Percentiles rank a stretch among this genome's conserved stretches.
Evolutionary conservation across 2,888 invertebrate genomes (phyloP).

Genomic region (Pachycephus smyrnensis): DNA sequence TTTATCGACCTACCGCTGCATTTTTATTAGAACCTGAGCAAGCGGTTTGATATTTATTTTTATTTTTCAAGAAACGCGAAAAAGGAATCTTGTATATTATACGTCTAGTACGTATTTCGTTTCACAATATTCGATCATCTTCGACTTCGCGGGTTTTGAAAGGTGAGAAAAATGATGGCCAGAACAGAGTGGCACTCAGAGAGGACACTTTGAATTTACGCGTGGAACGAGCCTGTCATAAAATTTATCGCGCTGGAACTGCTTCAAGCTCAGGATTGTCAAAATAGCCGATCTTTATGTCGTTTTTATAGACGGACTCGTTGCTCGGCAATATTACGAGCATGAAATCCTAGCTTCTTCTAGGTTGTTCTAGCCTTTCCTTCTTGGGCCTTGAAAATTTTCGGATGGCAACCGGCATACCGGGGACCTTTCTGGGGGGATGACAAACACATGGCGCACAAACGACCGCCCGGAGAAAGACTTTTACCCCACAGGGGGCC

Average conservation of each 20-base stretch:
- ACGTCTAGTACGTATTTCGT: not conserved
- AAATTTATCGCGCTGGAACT: conserved; percentile 57
- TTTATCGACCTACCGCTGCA: conserved; percentile 23
- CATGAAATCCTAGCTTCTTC: conserved; percentile 56
- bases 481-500: conserved; percentile 60
- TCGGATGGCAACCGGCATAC: conserved; percentile 6
- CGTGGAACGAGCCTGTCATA: conserved; percentile 48
- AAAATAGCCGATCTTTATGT: conserved; percentile 66
- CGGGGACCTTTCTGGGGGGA: conserved; percentile 21
- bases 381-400: conserved; percentile 29
- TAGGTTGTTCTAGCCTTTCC: conserved; percentile 22
- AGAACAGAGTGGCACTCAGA: not conserved
- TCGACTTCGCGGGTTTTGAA: not conserved
- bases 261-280: conserved; percentile 51
- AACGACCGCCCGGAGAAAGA: conserved; percentile 55
- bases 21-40: not conserved
- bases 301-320: conserved; percentile 56
- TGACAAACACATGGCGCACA: conserved; percentile 62
- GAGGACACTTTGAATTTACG: conserved; percentile 33
- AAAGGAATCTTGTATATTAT: not conserved
- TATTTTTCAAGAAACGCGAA: not conserved
- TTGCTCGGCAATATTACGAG: conserved; percentile 47
- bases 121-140: not conserved
- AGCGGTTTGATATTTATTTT: not conserved
- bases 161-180: not conserved